Evolutionary conservation across 2,113 vertebrate genomes (phyloP).

Genomic region (Numida meleagris): DNA sequence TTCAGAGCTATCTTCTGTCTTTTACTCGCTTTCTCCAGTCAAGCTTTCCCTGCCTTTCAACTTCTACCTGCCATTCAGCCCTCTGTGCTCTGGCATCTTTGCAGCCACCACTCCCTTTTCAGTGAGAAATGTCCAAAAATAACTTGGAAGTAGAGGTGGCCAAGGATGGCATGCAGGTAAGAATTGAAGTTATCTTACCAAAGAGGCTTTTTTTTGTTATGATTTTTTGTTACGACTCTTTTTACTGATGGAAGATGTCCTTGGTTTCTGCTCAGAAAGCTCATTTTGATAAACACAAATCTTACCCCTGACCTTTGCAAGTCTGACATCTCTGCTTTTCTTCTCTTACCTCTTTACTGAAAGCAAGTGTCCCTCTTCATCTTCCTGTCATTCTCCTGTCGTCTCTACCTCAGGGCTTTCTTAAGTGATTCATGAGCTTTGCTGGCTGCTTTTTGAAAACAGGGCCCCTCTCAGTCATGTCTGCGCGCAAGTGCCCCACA

Average conservation of each 20-base stretch:
- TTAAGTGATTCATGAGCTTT: conserved; percentile 1
- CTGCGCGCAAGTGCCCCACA: background rate
- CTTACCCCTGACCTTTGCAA: conserved; percentile 31
- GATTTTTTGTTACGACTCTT: background rate
- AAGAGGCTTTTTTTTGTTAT: background rate
- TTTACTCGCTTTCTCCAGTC: background rate
- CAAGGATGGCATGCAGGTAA: fast-evolving
- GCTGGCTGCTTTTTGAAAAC: background rate
- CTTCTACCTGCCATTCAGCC: background rate
- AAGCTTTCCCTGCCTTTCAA: background rate
- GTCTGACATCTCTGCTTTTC: background rate
- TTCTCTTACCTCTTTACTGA: conserved; percentile 23
- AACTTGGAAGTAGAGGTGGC: background rate
- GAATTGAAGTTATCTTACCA: background rate
- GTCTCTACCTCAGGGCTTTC: conserved; percentile 4
- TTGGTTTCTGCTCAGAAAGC: background rate
- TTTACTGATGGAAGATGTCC: conserved; percentile 1
- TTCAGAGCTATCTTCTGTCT: background rate
- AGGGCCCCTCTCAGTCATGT: background rate
- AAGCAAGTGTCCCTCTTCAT: conserved; percentile 19
- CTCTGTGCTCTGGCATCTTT: background rate
- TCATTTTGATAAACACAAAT: conserved; percentile 7
- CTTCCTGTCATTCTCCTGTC: conserved; percentile 33
- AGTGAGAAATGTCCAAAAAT: background rate
- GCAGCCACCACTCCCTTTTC: background rate